Evolutionary conservation across 2,113 vertebrate genomes (phyloP).

Genomic region (Fregetta grallaria): DNA sequence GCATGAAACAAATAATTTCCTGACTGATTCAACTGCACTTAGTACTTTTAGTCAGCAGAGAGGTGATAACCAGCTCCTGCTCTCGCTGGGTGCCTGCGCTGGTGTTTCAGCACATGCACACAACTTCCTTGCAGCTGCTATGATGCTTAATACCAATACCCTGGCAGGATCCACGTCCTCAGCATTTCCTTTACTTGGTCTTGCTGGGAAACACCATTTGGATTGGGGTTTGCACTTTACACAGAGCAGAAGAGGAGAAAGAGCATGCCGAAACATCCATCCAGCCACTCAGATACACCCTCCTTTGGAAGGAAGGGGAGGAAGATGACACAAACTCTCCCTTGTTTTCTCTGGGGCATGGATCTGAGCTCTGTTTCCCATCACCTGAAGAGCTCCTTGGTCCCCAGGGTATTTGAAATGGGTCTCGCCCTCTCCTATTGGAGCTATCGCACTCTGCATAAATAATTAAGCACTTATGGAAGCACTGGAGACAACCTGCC

Average conservation of each 20-base stretch:
- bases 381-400: neutral
- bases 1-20: neutral
- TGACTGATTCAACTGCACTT: neutral
- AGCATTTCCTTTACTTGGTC: neutral
- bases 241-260: neutral
- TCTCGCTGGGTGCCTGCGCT: neutral
- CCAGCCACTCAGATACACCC: neutral
- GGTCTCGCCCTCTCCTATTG: neutral
- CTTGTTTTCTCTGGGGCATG: neutral
- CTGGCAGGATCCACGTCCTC: neutral
- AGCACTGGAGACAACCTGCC: neutral
- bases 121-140: neutral
- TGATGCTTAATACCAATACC: neutral
- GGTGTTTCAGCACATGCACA: neutral
- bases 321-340: neutral
- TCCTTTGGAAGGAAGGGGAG: neutral
- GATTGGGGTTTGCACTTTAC: neutral
- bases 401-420: neutral
- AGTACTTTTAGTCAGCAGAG: neutral
- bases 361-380: neutral
- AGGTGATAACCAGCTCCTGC: neutral
- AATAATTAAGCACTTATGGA: neutral
- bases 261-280: neutral
- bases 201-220: neutral
- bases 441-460: neutral